Evolutionary conservation across 2,888 invertebrate genomes (phyloP).

Genomic region (Hypselothyrea guttata): DNA sequence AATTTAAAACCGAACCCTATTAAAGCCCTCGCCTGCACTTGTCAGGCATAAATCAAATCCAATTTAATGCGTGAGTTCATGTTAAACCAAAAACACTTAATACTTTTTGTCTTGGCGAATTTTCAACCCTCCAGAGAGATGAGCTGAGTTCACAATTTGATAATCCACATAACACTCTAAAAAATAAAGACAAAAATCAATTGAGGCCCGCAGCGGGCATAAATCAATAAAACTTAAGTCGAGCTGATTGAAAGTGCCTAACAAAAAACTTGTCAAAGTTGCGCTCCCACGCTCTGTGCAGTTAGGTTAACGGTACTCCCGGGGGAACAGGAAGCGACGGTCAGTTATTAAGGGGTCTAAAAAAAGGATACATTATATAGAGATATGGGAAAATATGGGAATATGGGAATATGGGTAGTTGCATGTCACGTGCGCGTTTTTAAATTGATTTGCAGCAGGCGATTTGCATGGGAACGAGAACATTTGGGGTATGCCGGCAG

Average conservation of each 20-base stretch:
- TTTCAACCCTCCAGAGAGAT: slow-evolving; percentile 43
- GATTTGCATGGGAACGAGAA: slow-evolving; percentile 65
- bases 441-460: slow-evolving; percentile 65
- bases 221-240: slow-evolving; percentile 63
- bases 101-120: slow-evolving; percentile 37
- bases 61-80: slow-evolving; percentile 45
- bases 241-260: slow-evolving; percentile 25
- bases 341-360: too few species aligned
- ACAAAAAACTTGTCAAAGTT: slow-evolving; percentile 32
- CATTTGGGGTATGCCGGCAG: neutral
- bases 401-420: slow-evolving; percentile 43
- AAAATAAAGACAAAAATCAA: slow-evolving; percentile 48
- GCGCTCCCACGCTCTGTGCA: slow-evolving; percentile 59
- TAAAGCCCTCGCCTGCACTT: slow-evolving; percentile 45
- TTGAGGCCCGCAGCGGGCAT: slow-evolving; percentile 61
- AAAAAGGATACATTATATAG: slow-evolving; percentile 52
- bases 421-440: slow-evolving; percentile 59
- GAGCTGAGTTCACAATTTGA: slow-evolving; percentile 40
- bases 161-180: slow-evolving; percentile 43
- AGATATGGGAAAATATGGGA: too few species aligned
- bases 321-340: slow-evolving; percentile 60
- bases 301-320: slow-evolving; percentile 42
- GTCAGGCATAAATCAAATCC: slow-evolving; percentile 62
- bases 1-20: slow-evolving; percentile 30
- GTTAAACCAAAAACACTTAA: slow-evolving; percentile 43